phyloP scores from a whole-genome alignment of 2,113 vertebrate species.

The Cepphus grylle region DNA sequence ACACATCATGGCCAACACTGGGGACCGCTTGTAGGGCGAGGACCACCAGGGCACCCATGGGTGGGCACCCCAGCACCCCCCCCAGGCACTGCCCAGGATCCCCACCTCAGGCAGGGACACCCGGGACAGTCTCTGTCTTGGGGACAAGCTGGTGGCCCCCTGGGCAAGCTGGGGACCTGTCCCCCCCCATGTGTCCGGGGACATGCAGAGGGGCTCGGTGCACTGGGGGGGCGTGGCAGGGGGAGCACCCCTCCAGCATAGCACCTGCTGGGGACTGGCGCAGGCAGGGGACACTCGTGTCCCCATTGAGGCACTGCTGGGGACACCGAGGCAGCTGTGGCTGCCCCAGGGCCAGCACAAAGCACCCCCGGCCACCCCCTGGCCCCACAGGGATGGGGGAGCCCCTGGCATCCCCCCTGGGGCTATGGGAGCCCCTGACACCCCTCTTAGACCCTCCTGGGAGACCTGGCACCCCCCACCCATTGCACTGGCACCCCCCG shows the following conservation, averaged over 20 bases:
- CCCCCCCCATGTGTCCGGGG: fast-evolving
- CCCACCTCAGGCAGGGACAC: neutral
- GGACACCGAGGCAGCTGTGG: neutral
- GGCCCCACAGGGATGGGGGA: neutral
- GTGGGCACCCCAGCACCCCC: neutral
- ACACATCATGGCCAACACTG: neutral
- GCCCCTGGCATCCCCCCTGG: neutral
- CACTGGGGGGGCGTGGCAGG: neutral
- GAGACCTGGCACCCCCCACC: slow-evolving; percentile 29
- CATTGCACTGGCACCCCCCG: neutral
- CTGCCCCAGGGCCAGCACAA: neutral
- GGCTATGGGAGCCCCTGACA: neutral
- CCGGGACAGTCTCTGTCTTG: fast-evolving
- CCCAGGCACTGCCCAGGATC: neutral
- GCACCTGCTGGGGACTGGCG: neutral
- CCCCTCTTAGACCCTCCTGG: neutral
- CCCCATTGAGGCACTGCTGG: neutral
- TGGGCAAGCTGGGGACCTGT: neutral
- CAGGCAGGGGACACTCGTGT: neutral
- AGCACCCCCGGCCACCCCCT: neutral
- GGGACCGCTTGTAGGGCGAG: neutral
- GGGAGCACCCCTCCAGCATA: neutral
- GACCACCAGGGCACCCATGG: neutral
- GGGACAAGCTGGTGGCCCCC: neutral
- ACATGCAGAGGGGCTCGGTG: fast-evolving